Conservation (phyloP, 2,113 vertebrate species). For the Paratilapia polleni region DNA sequence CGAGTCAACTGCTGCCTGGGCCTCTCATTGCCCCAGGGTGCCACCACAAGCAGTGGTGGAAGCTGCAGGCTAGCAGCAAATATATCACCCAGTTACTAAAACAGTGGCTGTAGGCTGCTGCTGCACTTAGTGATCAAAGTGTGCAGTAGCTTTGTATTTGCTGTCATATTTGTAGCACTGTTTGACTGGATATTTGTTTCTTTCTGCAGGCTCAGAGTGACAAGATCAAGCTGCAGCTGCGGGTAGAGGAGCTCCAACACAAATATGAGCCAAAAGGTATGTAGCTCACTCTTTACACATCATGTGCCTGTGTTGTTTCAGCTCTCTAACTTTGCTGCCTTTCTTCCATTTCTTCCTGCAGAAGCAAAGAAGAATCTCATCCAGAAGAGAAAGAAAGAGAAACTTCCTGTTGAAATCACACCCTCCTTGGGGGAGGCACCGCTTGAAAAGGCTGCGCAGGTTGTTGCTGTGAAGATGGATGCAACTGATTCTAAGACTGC, state of each 20-base stretch:
- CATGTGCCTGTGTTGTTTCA: not conserved
- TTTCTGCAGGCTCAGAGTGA: slow-evolving; percentile 82
- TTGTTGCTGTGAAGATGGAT: not conserved
- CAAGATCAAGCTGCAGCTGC: slow-evolving; percentile 88
- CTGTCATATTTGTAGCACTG: not conserved
- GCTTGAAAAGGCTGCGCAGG: not conserved
- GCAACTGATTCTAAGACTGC: not conserved
- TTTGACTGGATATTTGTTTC: not conserved
- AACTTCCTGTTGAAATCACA: slow-evolving; percentile 74
- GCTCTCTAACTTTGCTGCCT: not conserved
- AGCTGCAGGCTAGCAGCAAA: too few species aligned
- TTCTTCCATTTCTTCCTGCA: slow-evolving; percentile 47
- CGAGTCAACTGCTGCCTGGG: too few species aligned
- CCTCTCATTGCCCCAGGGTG: too few species aligned
- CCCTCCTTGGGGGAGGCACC: not conserved
- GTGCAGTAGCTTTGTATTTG: not conserved
- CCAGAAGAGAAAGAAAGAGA: slow-evolving; percentile 85
- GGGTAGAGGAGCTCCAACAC: slow-evolving; percentile 88
- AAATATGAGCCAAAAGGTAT: slow-evolving; percentile 93
- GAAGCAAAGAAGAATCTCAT: slow-evolving; percentile 76
- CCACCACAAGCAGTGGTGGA: too few species aligned
- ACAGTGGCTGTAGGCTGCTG: too few species aligned
- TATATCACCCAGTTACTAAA: too few species aligned
- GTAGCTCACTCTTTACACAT: accelerated
- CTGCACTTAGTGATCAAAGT: too few species aligned